Base-by-base conservation (phyloP, 1,140 invertebrate genomes). In the Caenorhabditis briggsae region DNA sequence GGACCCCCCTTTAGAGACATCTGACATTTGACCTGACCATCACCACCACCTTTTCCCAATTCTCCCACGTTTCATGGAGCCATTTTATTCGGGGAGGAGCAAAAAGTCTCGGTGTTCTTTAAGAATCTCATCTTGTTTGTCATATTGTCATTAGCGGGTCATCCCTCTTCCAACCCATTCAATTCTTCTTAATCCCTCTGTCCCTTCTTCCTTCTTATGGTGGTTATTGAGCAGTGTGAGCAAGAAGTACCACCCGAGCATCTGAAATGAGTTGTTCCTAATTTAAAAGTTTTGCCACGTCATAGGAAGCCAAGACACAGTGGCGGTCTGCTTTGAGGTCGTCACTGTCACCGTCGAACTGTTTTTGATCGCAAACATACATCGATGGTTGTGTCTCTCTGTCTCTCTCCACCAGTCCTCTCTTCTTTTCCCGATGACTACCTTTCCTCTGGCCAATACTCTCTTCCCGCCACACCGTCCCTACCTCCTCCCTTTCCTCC, bases 301-400 rank as follows among this genome's bases (percentile, higher is more conserved):
- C 70, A 78, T 78, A 50, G 33, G 46, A 78, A 78, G 70, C 70
- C 70, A 78, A 78, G 70, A 78, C 70, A 78, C 70, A 50, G 70
- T 78, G 70, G 70, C 70, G 70, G 70, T 78, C 70, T 78, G 46
- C 70, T 78, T 78, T 78, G 70, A 78, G 70, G 70, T 78, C 70
- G 70, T 78, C 70, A 78, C 70, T 78, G 70, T 78, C 70, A 78
- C 70, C 70, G 70, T 78, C 70, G 70, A 78, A 78, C 70, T 78
- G 70, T 78, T 78, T 78, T 78, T 78, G 70, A 78, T 78, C 70
- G 70, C 70, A 78, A 78, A 78, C 70, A 78, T 78, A 78, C 70
- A 78, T 78, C 70, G 70, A 11, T 11, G 56, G 65, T 70, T 70
- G 65, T 70, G 65, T 70, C 14, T 78, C 70, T 78, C 46, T 78